Percentiles rank a stretch among this genome's conserved stretches.
Conservation (phyloP, 2,888 invertebrate genomes). For the Galerucella pusilla region DNA sequence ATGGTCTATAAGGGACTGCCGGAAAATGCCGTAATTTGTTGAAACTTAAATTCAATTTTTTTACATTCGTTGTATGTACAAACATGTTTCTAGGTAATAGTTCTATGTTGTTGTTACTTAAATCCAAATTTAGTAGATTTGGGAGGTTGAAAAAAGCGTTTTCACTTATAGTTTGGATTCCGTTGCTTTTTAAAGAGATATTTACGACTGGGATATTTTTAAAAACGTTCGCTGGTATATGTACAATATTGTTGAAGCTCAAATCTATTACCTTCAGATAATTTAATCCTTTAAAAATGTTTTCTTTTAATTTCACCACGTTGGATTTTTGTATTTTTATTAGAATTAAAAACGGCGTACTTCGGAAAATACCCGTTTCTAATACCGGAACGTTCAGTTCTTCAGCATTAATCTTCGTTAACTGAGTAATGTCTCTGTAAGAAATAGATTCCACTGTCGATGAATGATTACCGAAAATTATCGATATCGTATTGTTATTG, state of each 20-base stretch:
- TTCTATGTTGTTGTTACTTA: slow-evolving; percentile 49
- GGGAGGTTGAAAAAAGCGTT: slow-evolving; percentile 49
- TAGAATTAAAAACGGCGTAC: slow-evolving; percentile 43
- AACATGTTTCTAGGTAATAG: slow-evolving; percentile 45
- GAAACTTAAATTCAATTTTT: slow-evolving; percentile 46
- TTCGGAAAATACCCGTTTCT: slow-evolving; percentile 43
- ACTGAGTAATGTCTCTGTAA: slow-evolving; percentile 37
- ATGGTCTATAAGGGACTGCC: slow-evolving; percentile 24
- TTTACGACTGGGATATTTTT: slow-evolving; percentile 41
- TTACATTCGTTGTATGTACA: slow-evolving; percentile 45
- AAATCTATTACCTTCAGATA: slow-evolving; percentile 43
- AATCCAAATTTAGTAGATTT: slow-evolving; percentile 46
- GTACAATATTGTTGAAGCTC: slow-evolving; percentile 45
- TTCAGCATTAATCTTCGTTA: slow-evolving; percentile 48
- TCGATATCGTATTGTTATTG: slow-evolving; percentile 31
- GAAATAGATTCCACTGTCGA: slow-evolving; percentile 38
- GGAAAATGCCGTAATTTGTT: slow-evolving; percentile 43
- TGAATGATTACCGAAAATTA: slow-evolving; percentile 27
- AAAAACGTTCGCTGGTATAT: slow-evolving; percentile 45
- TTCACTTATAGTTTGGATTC: slow-evolving; percentile 42
- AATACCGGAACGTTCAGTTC: slow-evolving; percentile 45
- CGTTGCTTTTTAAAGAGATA: slow-evolving; percentile 46
- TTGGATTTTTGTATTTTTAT: slow-evolving; percentile 40
- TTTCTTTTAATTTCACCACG: slow-evolving; percentile 41
- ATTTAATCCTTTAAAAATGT: slow-evolving; percentile 45